These are phyloP conservation scores for Thumatha senex DNA, from an alignment of 2,888 invertebrate genomes.

Conservation along the genomic window DNA sequence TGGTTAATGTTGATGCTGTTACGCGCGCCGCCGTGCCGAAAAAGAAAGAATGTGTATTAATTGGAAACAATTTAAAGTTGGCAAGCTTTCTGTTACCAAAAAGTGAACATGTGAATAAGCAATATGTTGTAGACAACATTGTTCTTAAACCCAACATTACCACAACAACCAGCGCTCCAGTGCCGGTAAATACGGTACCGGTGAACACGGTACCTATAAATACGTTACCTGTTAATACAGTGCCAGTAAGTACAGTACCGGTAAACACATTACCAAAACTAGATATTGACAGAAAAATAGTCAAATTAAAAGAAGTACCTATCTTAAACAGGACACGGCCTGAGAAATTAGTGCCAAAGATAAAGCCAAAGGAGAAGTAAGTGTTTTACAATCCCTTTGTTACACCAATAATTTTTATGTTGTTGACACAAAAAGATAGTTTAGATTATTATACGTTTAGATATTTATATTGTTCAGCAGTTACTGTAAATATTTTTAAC, in stretches of 20 bases:
- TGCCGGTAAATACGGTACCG: constrained; percentile 24
- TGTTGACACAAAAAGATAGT: too few relatives aligned
- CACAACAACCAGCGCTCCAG: constrained; percentile 25
- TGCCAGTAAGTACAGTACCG: constrained; percentile 24
- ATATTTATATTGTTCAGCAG: too few relatives aligned
- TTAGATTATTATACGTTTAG: too few relatives aligned
- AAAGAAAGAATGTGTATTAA: constrained; percentile 53
- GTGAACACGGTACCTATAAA: constrained; percentile 41
- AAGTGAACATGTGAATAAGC: constrained; percentile 52
- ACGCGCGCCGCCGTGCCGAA: constrained; percentile 55
- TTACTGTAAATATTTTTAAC: too few relatives aligned
- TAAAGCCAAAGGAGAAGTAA: constrained; percentile 73
- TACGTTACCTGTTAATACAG: constrained; percentile 40
- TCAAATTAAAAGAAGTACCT: constrained; percentile 63
- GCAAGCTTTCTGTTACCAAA: constrained; percentile 72
- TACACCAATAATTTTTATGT: not conserved
- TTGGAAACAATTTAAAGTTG: constrained; percentile 69
- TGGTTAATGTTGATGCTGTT: constrained; percentile 45
- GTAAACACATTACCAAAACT: constrained; percentile 56
- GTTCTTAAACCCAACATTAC: constrained; percentile 58
- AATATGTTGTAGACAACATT: constrained; percentile 50
- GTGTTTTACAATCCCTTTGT: constrained; percentile 26
- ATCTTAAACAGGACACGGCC: constrained; percentile 43
- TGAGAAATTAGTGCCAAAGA: constrained; percentile 69
- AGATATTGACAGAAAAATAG: constrained; percentile 70